A percentile compares a stretch with the other conserved stretches of the same genome.
Conservation (phyloP, 1,140 invertebrate genomes). For the Wasmannia auropunctata region DNA sequence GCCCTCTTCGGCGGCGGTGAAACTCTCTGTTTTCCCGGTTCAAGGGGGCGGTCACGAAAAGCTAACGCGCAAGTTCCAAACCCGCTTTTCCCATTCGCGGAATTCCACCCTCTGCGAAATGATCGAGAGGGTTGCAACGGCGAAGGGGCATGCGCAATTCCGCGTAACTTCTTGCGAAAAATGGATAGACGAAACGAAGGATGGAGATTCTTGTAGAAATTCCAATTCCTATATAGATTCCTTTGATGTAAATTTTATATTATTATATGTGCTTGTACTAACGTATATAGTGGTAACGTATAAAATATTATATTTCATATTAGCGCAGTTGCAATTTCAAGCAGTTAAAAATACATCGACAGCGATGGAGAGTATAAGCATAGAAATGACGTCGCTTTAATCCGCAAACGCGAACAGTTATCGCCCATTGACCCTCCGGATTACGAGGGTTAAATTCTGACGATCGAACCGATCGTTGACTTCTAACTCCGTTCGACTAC, state of each 20-base stretch:
- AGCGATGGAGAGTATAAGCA: background rate
- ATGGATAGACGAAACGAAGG: background rate
- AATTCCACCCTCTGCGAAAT: slow-evolving; percentile 57
- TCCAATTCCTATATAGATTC: too few relatives aligned
- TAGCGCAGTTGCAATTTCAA: background rate
- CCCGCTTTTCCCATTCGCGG: slow-evolving; percentile 77
- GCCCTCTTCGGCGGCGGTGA: background rate
- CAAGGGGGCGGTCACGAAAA: slow-evolving; percentile 57
- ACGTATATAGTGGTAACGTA: too few relatives aligned
- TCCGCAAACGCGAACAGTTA: slow-evolving; percentile 31
- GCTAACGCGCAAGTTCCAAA: slow-evolving; percentile 75
- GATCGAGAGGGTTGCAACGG: slow-evolving; percentile 19
- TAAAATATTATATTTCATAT: background rate
- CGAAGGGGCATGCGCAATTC: slow-evolving; percentile 31
- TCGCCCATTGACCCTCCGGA: slow-evolving; percentile 31
- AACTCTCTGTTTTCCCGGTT: slow-evolving; percentile 58
- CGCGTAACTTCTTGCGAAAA: background rate
- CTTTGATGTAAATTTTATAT: background rate
- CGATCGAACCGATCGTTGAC: background rate
- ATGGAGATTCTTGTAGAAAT: background rate
- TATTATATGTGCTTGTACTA: background rate
- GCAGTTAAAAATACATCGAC: background rate
- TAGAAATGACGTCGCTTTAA: background rate
- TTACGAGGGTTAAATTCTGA: slow-evolving; percentile 40
- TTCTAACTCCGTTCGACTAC: background rate